Base-by-base conservation (phyloP, 1,140 invertebrate species). In the Lucilia cuprina region DNA sequence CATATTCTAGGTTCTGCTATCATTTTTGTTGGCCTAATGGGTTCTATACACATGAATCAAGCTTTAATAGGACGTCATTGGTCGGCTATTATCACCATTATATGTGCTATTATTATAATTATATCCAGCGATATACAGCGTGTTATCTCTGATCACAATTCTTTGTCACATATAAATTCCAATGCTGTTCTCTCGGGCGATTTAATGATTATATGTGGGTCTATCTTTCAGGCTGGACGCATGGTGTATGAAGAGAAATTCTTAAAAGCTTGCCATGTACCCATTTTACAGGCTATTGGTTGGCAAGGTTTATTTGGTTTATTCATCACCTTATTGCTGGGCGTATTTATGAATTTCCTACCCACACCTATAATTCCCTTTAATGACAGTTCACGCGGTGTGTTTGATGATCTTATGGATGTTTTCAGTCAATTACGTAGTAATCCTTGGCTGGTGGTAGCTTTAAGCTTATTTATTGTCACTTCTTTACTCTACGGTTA, bases 401-500 rank as follows among this genome's bases (percentile, higher is more conserved):
- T 95, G 19, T 91, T 99, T 5, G 98, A 99, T 92, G 97, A 98
- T 90, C 93, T 94, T 14, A 89, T 95, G 13, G 97, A 99, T 92
- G 96, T 96, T 78, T 94, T 98, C 75, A 89, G 94, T 35, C 97
- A 99, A 91, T 95, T 99, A 83, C 92, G 88, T 5, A 92, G 92
- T 55, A 93, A 92, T 86, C 87, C 89, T 0, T 82, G 90, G 9
- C 82, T 93, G 41, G 77, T 92, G 13, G 34, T 92, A 5, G 89
- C 92, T 0, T 89, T 93, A 88, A 55, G 91, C 94, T 96, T 96
- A 85, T 98, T 96, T n/a, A 93, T 96, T 14, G 88, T 98, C 7
- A 98, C 97, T 83, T 99, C 99, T 87, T 97, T 98, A 2, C 98
- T 99, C 90, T 99, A 99, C 92, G 99, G 99, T 91, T 99, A 98